phyloP scores from a whole-genome alignment of 2,797 vertebrate species.

The Sebastes taczanowskii region DNA sequence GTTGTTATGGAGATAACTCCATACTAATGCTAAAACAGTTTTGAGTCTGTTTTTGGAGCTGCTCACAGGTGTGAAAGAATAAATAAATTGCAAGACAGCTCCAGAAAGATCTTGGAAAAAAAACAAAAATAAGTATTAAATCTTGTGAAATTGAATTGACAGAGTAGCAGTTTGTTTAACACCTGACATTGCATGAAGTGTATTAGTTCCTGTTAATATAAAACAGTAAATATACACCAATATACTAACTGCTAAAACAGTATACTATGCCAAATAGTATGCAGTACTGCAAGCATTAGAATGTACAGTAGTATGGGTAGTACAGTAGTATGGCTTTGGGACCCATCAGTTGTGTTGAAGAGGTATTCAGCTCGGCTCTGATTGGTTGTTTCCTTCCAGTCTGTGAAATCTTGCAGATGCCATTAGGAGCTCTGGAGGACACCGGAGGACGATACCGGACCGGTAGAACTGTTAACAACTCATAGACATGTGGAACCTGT shows the following conservation, averaged over 20 bases:
- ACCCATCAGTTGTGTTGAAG: not conserved
- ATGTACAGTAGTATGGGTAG: not conserved
- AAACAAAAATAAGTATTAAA: not conserved
- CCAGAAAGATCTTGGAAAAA: not conserved
- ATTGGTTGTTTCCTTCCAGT: no score
- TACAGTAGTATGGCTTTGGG: not conserved
- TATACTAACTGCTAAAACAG: not conserved
- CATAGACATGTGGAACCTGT: no score
- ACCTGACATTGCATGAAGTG: not conserved
- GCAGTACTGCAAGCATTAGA: fast-evolving
- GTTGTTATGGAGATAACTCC: not conserved
- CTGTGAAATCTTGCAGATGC: no score
- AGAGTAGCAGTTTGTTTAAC: not conserved
- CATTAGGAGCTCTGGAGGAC: no score
- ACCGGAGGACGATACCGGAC: fast-evolving
- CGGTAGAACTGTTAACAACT: no score
- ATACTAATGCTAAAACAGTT: not conserved
- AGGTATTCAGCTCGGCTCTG: not conserved
- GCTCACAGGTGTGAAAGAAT: not conserved
- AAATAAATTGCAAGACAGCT: not conserved
- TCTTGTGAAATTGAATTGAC: not conserved
- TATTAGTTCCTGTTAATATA: not conserved
- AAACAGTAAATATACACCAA: not conserved
- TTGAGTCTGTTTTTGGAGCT: not conserved
- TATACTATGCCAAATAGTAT: not conserved